phyloP scores from a whole-genome alignment of 2,113 vertebrate species.

The Oncorhynchus clarkii region DNA sequence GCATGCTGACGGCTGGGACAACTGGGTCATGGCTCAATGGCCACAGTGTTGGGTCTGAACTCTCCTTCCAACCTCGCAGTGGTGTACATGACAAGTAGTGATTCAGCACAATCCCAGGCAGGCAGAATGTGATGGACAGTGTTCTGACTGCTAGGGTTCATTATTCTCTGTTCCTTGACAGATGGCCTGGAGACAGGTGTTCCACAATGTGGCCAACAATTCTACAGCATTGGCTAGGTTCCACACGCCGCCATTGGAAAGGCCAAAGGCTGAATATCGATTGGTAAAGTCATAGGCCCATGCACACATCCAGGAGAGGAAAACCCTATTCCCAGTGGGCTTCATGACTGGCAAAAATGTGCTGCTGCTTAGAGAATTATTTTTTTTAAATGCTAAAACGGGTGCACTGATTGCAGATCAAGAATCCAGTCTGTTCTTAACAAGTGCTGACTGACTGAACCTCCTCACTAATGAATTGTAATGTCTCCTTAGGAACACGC shows the following conservation, averaged over 20 bases:
- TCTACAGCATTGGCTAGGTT: not conserved
- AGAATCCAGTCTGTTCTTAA: not conserved
- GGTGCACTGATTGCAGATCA: not conserved
- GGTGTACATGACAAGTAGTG: not conserved
- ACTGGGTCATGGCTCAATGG: too few species aligned
- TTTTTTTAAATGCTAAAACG: not conserved
- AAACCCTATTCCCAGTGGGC: not conserved
- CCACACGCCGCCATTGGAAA: not conserved
- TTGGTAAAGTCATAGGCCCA: not conserved
- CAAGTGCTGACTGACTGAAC: not conserved
- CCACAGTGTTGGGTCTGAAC: not conserved
- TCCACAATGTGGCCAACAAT: constrained; percentile 10
- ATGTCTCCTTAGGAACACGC: not conserved
- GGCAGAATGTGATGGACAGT: not conserved
- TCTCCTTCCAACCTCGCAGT: not conserved
- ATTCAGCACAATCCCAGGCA: not conserved
- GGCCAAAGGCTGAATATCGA: not conserved
- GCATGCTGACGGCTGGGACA: too few species aligned
- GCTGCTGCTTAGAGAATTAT: not conserved
- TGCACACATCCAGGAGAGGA: not conserved
- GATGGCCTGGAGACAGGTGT: constrained; percentile 27
- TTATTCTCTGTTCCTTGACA: constrained; percentile 30
- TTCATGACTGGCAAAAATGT: not conserved
- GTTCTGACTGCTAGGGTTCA: constrained; percentile 20
- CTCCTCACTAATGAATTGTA: not conserved